Conservation (phyloP, 2,888 invertebrate genomes). For the Drosophila mulleri region DNA sequence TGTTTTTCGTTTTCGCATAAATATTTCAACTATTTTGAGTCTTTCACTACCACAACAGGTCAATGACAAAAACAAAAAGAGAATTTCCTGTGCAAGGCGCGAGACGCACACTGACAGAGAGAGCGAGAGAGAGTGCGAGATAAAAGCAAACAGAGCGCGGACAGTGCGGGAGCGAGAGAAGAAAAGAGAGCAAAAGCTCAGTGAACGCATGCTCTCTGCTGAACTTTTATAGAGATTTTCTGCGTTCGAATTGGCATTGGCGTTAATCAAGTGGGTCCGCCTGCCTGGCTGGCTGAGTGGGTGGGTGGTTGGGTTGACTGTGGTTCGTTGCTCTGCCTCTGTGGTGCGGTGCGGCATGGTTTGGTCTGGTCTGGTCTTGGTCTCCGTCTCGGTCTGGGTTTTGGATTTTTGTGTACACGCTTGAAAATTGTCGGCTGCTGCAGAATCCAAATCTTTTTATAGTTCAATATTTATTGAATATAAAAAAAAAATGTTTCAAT, state of each 20-base stretch:
- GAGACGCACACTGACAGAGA: constrained; percentile 2
- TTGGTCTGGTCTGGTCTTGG: constrained; percentile 43
- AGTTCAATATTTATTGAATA: constrained; percentile 73
- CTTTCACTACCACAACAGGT: constrained; percentile 68
- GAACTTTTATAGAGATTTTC: constrained; percentile 76
- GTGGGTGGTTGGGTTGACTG: constrained; percentile 28
- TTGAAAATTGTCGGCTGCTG: constrained; percentile 70
- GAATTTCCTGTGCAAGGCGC: constrained; percentile 48
- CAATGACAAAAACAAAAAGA: constrained; percentile 78
- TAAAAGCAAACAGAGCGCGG: neutral
- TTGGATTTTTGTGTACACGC: constrained; percentile 79
- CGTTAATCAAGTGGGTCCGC: constrained; percentile 75
- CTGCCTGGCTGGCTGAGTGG: constrained; percentile 51
- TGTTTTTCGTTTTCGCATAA: neutral
- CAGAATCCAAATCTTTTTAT: constrained; percentile 18
- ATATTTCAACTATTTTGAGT: constrained; percentile 28
- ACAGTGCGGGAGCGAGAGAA: constrained; percentile 6
- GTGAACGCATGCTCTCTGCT: constrained; percentile 72
- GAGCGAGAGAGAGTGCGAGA: neutral
- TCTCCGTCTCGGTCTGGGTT: constrained; percentile 39
- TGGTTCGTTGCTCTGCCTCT: constrained; percentile 27
- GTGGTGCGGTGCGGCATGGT: constrained; percentile 32
- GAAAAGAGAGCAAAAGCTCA: constrained; percentile 54
- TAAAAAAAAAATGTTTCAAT: constrained; percentile 70
- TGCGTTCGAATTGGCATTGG: constrained; percentile 78